A percentile compares a stretch with the other conserved stretches of the same genome.
Evolutionary conservation across 2,888 invertebrate genomes (phyloP).

Genomic region (Nomada lathburiana): DNA sequence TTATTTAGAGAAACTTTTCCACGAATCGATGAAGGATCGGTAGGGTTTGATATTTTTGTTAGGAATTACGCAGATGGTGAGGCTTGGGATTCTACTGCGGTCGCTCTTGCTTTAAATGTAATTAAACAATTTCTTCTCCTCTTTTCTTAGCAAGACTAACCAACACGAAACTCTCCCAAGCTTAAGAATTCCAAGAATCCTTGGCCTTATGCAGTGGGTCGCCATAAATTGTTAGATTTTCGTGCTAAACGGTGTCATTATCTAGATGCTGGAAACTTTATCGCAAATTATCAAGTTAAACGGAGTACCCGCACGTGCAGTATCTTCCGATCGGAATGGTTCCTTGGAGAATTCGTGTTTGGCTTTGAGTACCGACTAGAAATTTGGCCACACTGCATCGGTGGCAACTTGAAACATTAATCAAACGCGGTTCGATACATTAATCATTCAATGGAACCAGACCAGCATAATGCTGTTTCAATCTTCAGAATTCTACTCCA

Average conservation of each 20-base stretch:
- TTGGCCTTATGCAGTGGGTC: no score
- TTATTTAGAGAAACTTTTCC: no score
- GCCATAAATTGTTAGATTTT: neutral
- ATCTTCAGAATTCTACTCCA: slow-evolving; percentile 1
- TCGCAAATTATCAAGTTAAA: neutral
- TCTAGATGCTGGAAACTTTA: slow-evolving; percentile 7
- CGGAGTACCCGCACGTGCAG: slow-evolving; percentile 13
- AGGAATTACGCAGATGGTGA: no score
- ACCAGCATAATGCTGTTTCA: neutral
- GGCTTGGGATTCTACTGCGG: no score
- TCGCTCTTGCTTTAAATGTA: no score
- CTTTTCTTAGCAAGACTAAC: neutral
- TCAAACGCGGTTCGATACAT: slow-evolving; percentile 14
- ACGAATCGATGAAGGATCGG: no score
- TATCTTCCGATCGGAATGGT: slow-evolving; percentile 31
- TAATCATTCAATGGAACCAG: slow-evolving; percentile 33
- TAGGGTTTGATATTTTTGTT: no score
- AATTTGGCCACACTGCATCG: slow-evolving; percentile 16
- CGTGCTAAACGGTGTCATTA: slow-evolving; percentile 5
- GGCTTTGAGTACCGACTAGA: slow-evolving; percentile 10
- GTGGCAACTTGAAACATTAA: slow-evolving; percentile 27
- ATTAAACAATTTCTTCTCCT: no score
- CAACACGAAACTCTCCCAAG: no score
- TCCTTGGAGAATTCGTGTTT: slow-evolving; percentile 24
- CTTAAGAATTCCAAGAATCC: no score